Evolutionary conservation across 2,797 vertebrate species (phyloP), one percentile per base, ranked within the genome.

Genomic region (Cryptoprocta ferox): DNA sequence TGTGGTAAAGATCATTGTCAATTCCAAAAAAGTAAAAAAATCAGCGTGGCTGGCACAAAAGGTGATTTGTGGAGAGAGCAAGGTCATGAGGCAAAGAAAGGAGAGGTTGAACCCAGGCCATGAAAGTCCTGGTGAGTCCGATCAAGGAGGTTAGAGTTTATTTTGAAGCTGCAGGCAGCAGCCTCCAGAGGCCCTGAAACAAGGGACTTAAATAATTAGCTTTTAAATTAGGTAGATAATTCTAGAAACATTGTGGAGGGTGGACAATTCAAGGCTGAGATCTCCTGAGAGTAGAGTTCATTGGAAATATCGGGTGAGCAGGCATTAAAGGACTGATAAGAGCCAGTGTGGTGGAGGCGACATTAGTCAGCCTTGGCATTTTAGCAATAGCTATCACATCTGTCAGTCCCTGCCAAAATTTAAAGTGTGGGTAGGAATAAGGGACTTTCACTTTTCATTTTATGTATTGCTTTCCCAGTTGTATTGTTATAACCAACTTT

Each of bases 401-500:
- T 87, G 19, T 92, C 61, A 61, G 2, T 50, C 45, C 75, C 59
- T 39, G 45, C 50, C 80, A 48, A 79, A 73, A 94, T 65, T 79
- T 90, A 66, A 92, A 92, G 48, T 56, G n/a, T 93, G 48, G 61
- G 26, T n/a, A 80, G 32, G 3, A 24, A n/a, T 30, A 61, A 56
- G 24, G 45, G 16, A 30, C 83, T 71, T 89, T 76, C 70, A 61
- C 71, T 81, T 90, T 91, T 66, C 30, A 6, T 85, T 84, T 65
- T 83, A 81, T 35, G 53, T 16, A 30, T 78, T 93, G 82, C n/a
- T 92, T 56, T 85, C 35, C 85, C 66, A 75, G 78, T 82, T 95
- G 14, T 21, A 50, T 71, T 98, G 96, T 95, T 59, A 92, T 4
- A 71, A 35, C 21, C 24, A 66, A 35, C 66, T 92, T 96, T 94